A percentile compares a stretch with the other conserved stretches of the same genome.
phyloP scores from a whole-genome alignment of 2,888 invertebrate genomes.

The Polietes domitor region DNA sequence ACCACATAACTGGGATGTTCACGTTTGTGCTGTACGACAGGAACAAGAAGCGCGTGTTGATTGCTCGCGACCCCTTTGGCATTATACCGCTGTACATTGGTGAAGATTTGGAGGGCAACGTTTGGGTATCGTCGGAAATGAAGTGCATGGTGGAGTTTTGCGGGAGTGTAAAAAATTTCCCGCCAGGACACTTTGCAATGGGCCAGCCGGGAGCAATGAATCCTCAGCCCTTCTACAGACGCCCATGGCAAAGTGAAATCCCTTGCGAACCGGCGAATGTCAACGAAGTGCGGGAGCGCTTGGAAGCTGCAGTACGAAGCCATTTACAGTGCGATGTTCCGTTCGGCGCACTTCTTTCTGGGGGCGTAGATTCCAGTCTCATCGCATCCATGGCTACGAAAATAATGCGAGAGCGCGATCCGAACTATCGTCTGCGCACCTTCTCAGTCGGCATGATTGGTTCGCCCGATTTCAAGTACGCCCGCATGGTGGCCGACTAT shows the following conservation, averaged over 20 bases:
- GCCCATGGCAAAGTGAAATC: constrained; percentile 75
- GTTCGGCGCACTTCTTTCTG: constrained; percentile 79
- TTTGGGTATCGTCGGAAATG: constrained; percentile 81
- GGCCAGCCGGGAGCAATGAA: constrained; percentile 74
- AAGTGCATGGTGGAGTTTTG: constrained; percentile 79
- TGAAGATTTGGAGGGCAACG: constrained; percentile 76
- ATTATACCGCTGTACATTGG: constrained; percentile 80
- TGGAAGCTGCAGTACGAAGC: constrained; percentile 79
- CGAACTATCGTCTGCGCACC: constrained; percentile 83
- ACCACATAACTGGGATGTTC: constrained; percentile 79
- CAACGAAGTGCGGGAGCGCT: constrained; percentile 71
- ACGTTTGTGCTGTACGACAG: constrained; percentile 79
- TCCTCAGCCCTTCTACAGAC: constrained; percentile 73
- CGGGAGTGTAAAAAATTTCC: constrained; percentile 75
- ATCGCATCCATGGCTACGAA: constrained; percentile 80
- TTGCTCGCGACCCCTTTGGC: constrained; percentile 80
- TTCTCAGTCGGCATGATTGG: constrained; percentile 95
- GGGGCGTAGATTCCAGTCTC: constrained; percentile 80
- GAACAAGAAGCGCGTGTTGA: constrained; percentile 73
- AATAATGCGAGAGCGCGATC: constrained; percentile 77
- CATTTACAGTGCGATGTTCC: constrained; percentile 80
- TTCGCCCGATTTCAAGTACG: constrained; percentile 94
- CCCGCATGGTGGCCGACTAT: constrained; percentile 90
- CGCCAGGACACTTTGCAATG: constrained; percentile 76
- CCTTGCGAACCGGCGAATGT: constrained; percentile 75